phyloP scores from a whole-genome alignment of 2,113 vertebrate genomes.

The Paedocypris sp. region DNA sequence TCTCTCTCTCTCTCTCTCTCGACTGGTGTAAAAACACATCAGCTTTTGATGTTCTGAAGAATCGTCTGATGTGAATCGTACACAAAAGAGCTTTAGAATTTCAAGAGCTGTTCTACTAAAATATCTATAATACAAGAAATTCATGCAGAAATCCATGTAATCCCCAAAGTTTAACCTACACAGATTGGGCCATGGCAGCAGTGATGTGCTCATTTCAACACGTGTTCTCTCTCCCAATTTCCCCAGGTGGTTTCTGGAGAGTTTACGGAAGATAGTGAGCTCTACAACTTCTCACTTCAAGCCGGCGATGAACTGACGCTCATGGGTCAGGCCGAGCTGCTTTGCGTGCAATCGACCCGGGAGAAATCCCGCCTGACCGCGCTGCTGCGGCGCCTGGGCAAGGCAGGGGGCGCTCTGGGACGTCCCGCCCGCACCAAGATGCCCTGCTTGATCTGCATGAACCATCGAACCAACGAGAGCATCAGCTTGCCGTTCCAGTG shows the following conservation, averaged over 20 bases:
- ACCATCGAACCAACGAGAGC: constrained; percentile 97
- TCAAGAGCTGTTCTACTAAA: too few species aligned
- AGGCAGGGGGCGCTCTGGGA: constrained; percentile 57
- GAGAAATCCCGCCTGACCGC: constrained; percentile 87
- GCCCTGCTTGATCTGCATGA: constrained; percentile 95
- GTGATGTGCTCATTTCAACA: too few species aligned
- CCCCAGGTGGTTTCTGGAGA: constrained; percentile 90
- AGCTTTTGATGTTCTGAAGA: too few species aligned
- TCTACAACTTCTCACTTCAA: constrained; percentile 97
- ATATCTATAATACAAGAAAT: too few species aligned
- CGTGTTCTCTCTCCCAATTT: background rate
- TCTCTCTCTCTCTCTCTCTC: too few species aligned
- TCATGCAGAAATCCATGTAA: too few species aligned
- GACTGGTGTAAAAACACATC: too few species aligned
- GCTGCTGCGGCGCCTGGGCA: constrained; percentile 80
- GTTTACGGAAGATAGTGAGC: constrained; percentile 97
- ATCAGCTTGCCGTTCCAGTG: constrained; percentile 93
- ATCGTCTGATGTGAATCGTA: too few species aligned
- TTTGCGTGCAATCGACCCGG: constrained; percentile 63
- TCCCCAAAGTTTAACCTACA: too few species aligned
- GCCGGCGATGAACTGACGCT: constrained; percentile 93
- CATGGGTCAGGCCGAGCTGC: constrained; percentile 96
- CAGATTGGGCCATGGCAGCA: too few species aligned
- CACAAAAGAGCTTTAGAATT: too few species aligned
- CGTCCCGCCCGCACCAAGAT: constrained; percentile 66